phyloP scores from a whole-genome alignment of 2,797 vertebrate genomes.

The Poecilia velifera region DNA sequence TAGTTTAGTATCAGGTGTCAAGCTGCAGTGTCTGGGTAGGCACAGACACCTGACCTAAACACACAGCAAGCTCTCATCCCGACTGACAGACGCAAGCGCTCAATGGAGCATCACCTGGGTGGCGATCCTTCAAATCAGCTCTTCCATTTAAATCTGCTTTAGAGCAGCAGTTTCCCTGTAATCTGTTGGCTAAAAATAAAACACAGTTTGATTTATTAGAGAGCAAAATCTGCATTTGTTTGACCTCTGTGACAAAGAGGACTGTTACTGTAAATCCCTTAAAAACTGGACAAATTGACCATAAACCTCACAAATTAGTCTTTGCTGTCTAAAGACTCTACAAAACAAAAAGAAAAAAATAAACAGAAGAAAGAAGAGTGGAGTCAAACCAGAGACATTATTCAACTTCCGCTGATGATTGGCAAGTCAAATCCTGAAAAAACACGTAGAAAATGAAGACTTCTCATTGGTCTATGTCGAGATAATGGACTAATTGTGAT shows the following conservation, averaged over 20 bases:
- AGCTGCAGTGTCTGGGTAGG: slow-evolving; percentile 57
- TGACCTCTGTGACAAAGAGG: background rate
- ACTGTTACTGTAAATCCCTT: background rate
- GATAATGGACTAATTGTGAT: background rate
- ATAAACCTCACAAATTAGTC: background rate
- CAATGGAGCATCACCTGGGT: slow-evolving; percentile 54
- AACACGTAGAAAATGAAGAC: background rate
- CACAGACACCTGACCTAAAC: slow-evolving; percentile 71
- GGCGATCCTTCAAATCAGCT: slow-evolving; percentile 25
- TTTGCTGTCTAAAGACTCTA: background rate
- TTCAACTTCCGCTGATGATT: background rate
- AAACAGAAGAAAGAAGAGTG: too few species aligned
- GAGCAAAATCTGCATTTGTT: background rate
- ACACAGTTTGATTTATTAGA: background rate
- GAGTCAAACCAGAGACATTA: background rate
- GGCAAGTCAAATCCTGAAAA: background rate
- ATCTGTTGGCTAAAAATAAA: background rate
- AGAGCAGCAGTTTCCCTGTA: background rate
- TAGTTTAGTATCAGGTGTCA: slow-evolving; percentile 79
- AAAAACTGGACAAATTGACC: background rate
- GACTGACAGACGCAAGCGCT: slow-evolving; percentile 38
- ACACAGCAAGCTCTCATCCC: slow-evolving; percentile 40
- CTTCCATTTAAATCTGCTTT: background rate
- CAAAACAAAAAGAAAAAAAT: background rate
- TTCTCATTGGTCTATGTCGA: background rate